phyloP scores from a whole-genome alignment of 2,888 invertebrate genomes.

The Leptogaster cylindrica region DNA sequence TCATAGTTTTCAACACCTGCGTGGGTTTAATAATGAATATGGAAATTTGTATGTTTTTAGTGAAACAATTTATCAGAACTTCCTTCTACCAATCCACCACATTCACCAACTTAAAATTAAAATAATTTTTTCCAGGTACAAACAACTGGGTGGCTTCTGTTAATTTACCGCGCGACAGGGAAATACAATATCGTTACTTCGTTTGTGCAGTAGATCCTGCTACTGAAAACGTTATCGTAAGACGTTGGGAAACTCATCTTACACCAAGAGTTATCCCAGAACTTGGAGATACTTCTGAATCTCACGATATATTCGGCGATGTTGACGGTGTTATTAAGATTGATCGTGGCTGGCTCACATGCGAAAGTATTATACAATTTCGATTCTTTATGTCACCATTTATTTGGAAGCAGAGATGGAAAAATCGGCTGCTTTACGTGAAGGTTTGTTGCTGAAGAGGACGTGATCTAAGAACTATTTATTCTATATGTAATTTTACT shows the following conservation, averaged over 20 bases:
- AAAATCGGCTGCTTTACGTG: conserved; percentile 71
- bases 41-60: too few relatives aligned
- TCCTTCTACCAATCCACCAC: too few relatives aligned
- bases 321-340: conserved; percentile 67
- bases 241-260: conserved; percentile 82
- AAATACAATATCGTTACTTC: conserved; percentile 78
- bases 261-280: conserved; percentile 69
- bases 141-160: conserved; percentile 71
- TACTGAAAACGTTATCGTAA: conserved; percentile 65
- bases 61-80: too few relatives aligned
- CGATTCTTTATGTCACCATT: conserved; percentile 83
- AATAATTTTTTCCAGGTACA: conserved; percentile 49
- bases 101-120: neutral
- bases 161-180: conserved; percentile 70
- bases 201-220: conserved; percentile 73
- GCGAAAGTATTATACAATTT: conserved; percentile 82
- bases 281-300: conserved; percentile 52
- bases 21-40: too few relatives aligned
- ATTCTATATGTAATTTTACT: neutral
- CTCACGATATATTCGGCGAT: conserved; percentile 71
- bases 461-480: too few relatives aligned
- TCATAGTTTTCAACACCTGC: too few relatives aligned
- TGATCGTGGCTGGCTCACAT: conserved; percentile 84
- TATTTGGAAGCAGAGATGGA: conserved; percentile 74
- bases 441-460: conserved; percentile 67